A percentile compares a stretch with the other conserved stretches of the same genome.
Evolutionary conservation across 2,888 invertebrate species (phyloP).

Genomic region (Neocrepidodera transversa): DNA sequence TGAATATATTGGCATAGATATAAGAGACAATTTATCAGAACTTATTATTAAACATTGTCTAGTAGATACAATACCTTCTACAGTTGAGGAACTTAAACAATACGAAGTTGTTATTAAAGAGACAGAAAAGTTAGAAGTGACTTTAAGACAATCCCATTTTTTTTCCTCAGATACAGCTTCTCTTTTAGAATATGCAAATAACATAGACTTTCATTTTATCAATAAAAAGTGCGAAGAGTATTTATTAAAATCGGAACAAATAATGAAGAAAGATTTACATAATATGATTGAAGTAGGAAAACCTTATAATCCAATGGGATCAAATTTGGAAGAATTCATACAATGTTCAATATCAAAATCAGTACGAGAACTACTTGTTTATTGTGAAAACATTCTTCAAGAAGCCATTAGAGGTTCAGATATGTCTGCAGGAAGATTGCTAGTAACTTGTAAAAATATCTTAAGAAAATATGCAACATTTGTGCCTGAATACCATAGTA

Average conservation of each 20-base stretch:
- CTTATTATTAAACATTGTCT: constrained; percentile 77
- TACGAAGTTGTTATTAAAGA: constrained; percentile 70
- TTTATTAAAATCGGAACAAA: constrained; percentile 70
- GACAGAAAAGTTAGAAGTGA: constrained; percentile 71
- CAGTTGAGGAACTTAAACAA: constrained; percentile 71
- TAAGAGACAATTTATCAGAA: constrained; percentile 68
- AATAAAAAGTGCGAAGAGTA: constrained; percentile 78
- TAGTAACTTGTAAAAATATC: constrained; percentile 74
- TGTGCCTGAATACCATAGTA: constrained; percentile 81
- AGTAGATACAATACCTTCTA: constrained; percentile 77
- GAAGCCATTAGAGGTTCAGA: constrained; percentile 71
- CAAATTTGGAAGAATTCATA: constrained; percentile 61
- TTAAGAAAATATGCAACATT: constrained; percentile 79
- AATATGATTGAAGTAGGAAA: constrained; percentile 67
- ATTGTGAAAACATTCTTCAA: constrained; percentile 71
- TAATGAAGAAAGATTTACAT: constrained; percentile 85
- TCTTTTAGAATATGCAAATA: constrained; percentile 73
- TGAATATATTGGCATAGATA: constrained; percentile 64
- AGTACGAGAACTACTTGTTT: constrained; percentile 68
- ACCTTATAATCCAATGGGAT: constrained; percentile 59
- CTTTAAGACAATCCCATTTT: constrained; percentile 66
- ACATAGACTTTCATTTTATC: constrained; percentile 78
- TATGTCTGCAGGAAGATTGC: constrained; percentile 69
- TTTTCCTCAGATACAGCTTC: constrained; percentile 66
- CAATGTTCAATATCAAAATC: constrained; percentile 69